Evolutionary conservation across 2,888 invertebrate genomes (phyloP).

Genomic region (Apodemia duryi): DNA sequence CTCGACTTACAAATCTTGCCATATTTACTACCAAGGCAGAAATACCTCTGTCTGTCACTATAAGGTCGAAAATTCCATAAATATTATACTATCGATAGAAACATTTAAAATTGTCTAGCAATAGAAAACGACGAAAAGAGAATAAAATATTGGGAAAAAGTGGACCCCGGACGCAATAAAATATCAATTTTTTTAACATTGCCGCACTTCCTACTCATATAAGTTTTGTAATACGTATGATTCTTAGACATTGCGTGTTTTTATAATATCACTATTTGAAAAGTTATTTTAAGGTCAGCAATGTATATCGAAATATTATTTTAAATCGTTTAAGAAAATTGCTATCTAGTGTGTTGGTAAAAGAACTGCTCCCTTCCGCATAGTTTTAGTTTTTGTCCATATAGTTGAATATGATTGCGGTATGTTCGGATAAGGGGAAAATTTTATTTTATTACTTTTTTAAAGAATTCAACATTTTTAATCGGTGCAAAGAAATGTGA

Average conservation of each 20-base stretch:
- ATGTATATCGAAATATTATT: conserved; percentile 21
- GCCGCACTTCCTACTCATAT: conserved; percentile 22
- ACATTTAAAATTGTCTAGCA: conserved; percentile 31
- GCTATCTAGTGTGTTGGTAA: conserved; percentile 14
- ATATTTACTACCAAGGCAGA: conserved; percentile 4
- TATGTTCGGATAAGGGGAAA: conserved; percentile 33
- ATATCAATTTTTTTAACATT: conserved; percentile 70
- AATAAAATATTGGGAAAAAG: conserved; percentile 72
- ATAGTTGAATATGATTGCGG: conserved; percentile 40
- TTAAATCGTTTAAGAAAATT: conserved; percentile 3
- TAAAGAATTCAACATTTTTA: conserved; percentile 29
- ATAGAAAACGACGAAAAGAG: conserved; percentile 53
- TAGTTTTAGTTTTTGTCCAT: conserved; percentile 55
- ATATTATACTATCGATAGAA: conserved; percentile 11
- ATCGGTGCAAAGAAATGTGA: no score
- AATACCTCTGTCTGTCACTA: conserved; percentile 26
- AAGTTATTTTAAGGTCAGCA: neutral
- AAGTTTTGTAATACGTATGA: neutral
- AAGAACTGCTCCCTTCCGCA: conserved; percentile 37
- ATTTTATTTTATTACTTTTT: conserved; percentile 37
- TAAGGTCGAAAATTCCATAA: conserved; percentile 35
- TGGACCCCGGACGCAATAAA: conserved; percentile 71
- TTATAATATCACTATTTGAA: neutral
- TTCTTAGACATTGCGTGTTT: conserved; percentile 35
- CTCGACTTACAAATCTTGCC: conserved; percentile 40